Base-by-base conservation (phyloP, 1,140 invertebrate species). In the Pseudomyrmex dendroicus region DNA sequence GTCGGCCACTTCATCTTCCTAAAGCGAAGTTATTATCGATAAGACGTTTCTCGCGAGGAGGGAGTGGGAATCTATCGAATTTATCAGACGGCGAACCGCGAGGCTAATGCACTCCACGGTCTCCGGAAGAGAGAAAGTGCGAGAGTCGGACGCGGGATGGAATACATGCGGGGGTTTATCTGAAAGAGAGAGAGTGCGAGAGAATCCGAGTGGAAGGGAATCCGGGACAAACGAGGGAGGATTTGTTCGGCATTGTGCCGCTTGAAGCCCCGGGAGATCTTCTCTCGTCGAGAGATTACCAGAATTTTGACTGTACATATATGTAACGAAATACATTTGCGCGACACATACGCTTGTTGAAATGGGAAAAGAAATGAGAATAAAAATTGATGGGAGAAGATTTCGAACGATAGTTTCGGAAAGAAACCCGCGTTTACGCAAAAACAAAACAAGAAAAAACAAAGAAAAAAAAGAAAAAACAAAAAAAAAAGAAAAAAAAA, bases 181-280 rank as follows among this genome's bases (percentile, higher is more conserved):
- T 17, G 35, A 48, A 35, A 8, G 35, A 35, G 63, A 22, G 22
- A 22, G 22, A 22, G 17, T 35, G 25, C 25, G 25, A 52, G 74
- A 50, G 44, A 10, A 67, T 57, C 25, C n/a, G n/a, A n/a, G 35
- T 20, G 35, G 17, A 9, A 67, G 74, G 5, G 52, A 56, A 78
- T 68, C 63, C 63, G 20, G 48, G 17, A 57, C 76, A 64, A 70
- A 78, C 52, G 76, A 78, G 76, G 76, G 20, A 68, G 64, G 76
- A 78, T 78, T 70, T 78, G 76, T 70, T 57, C 76, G 64, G 64
- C 64, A 78, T 78, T 70, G 76, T 78, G 64, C 64, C 52, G 64
- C 52, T 78, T 78, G 76, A 78, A 78, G 76, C 52, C 66, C 56
- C 64, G 20, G 15, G 52, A 78, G 5, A 35, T 35, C 70, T 64